These are phyloP conservation scores for Acridotheres tristis DNA, from an alignment of 2,797 vertebrate species.

Conservation along the genomic window DNA sequence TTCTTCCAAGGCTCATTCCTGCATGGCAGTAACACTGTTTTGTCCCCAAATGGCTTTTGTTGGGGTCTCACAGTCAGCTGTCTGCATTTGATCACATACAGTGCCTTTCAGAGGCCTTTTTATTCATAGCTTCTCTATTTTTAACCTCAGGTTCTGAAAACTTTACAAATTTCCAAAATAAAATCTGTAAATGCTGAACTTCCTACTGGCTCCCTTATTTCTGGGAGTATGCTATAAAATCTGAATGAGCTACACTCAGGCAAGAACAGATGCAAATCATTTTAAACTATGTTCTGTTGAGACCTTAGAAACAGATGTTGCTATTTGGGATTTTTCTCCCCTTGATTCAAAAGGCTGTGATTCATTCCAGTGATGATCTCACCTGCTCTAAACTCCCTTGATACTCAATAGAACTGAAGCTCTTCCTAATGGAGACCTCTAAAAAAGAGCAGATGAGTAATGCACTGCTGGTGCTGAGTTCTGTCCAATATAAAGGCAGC, in stretches of 20 bases:
- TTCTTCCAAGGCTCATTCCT: not conserved
- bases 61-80: not conserved
- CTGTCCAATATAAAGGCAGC: not conserved
- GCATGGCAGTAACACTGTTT: not conserved
- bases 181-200: not conserved
- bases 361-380: not conserved
- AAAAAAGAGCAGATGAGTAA: not conserved
- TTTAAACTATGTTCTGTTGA: not conserved
- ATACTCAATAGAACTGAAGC: not conserved
- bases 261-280: not conserved
- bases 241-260: not conserved
- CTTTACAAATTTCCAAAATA: not conserved
- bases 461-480: not conserved
- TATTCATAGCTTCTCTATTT: not conserved
- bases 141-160: not conserved
- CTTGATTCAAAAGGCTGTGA: not conserved
- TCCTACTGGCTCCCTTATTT: not conserved
- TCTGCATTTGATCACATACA: not conserved
- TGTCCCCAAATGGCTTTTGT: not conserved
- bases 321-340: not conserved
- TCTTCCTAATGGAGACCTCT: not conserved
- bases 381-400: not conserved
- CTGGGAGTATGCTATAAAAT: not conserved
- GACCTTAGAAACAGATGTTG: not conserved
- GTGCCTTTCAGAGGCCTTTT: not conserved